Conservation (phyloP, 2,888 invertebrate genomes). For the Drosophila peninsularis region DNA sequence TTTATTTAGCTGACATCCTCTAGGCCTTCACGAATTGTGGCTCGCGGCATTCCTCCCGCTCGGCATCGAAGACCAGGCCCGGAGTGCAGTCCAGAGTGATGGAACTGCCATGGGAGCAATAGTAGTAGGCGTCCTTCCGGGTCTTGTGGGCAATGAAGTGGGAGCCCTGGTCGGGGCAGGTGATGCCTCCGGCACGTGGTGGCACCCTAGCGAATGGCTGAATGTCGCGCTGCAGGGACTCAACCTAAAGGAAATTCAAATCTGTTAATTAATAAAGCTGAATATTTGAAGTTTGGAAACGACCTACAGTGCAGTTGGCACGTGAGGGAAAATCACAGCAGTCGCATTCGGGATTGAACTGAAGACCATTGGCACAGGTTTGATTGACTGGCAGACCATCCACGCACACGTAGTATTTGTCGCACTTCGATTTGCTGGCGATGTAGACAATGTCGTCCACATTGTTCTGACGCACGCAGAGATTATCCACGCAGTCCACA, state of each 20-base stretch:
- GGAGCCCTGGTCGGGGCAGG: slow-evolving; percentile 74
- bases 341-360: slow-evolving; percentile 65
- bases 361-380: slow-evolving; percentile 73
- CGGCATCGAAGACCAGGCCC: slow-evolving; percentile 79
- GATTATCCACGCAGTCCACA: slow-evolving; percentile 81
- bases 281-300: not conserved
- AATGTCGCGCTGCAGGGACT: slow-evolving; percentile 72
- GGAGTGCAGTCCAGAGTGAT: slow-evolving; percentile 82
- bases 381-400: slow-evolving; percentile 68
- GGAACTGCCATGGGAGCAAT: slow-evolving; percentile 80
- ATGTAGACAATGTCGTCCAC: slow-evolving; percentile 68
- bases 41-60: slow-evolving; percentile 73
- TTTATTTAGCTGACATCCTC: slow-evolving; percentile 43
- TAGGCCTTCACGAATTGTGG: slow-evolving; percentile 54
- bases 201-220: slow-evolving; percentile 71
- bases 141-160: slow-evolving; percentile 73
- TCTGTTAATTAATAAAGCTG: too few species aligned
- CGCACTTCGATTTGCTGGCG: slow-evolving; percentile 73
- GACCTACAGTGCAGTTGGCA: slow-evolving; percentile 74
- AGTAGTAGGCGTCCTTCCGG: slow-evolving; percentile 74
- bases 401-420: slow-evolving; percentile 78
- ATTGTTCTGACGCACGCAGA: slow-evolving; percentile 75
- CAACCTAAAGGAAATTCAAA: slow-evolving; percentile 54
- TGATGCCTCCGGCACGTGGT: slow-evolving; percentile 76
- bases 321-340: slow-evolving; percentile 78